Evolutionary conservation across 2,888 invertebrate genomes (phyloP).

Genomic region (Salpingus planirostris): DNA sequence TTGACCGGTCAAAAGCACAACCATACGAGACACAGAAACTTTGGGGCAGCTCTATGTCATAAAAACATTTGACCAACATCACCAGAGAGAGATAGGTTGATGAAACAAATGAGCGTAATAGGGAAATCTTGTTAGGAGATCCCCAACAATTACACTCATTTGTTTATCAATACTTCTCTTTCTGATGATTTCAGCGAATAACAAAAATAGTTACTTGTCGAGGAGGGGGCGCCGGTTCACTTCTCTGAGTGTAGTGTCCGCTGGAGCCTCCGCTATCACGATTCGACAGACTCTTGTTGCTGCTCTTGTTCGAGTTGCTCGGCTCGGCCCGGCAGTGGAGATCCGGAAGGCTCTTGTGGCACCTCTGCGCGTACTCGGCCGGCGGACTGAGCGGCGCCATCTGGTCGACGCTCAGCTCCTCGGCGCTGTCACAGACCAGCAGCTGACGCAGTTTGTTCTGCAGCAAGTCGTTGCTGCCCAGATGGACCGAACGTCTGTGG

Average conservation of each 20-base stretch:
- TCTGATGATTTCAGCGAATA: too few relatives aligned
- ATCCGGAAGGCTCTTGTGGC: constrained; percentile 74
- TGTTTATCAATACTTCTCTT: too few relatives aligned
- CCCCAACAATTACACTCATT: too few relatives aligned
- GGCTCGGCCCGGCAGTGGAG: constrained; percentile 41
- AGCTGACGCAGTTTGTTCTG: constrained; percentile 72
- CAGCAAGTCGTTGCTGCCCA: constrained; percentile 52
- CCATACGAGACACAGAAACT: too few relatives aligned
- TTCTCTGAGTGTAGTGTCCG: constrained; percentile 74
- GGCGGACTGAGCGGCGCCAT: constrained; percentile 58
- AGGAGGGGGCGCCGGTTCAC: constrained; percentile 55
- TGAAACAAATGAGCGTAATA: too few relatives aligned
- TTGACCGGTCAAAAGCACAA: too few relatives aligned
- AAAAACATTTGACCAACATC: too few relatives aligned
- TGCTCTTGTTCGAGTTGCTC: constrained; percentile 42
- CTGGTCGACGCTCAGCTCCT: constrained; percentile 48
- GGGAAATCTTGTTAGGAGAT: too few relatives aligned
- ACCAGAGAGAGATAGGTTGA: too few relatives aligned
- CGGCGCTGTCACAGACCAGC: constrained; percentile 65
- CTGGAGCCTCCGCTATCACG: constrained; percentile 77
- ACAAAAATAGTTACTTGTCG: too few relatives aligned
- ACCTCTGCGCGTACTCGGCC: constrained; percentile 62
- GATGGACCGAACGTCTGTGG: constrained; percentile 45
- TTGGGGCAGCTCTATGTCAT: too few relatives aligned
- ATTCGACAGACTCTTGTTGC: constrained; percentile 48